Conservation (phyloP, 2,797 vertebrate genomes). For the Bucorvus abyssinicus region DNA sequence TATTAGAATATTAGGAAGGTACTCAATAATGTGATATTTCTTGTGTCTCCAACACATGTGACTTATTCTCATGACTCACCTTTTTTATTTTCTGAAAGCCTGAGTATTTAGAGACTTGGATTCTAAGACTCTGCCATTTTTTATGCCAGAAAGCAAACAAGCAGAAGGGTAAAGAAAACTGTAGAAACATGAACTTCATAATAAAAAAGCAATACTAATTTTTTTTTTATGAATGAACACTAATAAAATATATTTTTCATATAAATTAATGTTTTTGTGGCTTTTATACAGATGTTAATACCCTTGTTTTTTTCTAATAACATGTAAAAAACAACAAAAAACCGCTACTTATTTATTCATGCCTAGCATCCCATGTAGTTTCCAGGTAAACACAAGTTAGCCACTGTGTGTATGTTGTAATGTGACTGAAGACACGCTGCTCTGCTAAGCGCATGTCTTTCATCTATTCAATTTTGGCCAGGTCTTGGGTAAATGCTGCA, state of each 20-base stretch:
- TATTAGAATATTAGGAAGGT: not conserved
- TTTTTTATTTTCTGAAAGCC: not conserved
- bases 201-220: not conserved
- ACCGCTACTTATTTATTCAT: not conserved
- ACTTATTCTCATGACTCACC: constrained; percentile 29
- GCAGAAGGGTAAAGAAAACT: not conserved
- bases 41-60: not conserved
- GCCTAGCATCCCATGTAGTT: not conserved
- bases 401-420: not conserved
- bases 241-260: not conserved
- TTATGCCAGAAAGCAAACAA: not conserved
- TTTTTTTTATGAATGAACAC: not conserved
- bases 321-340: rapidly evolving
- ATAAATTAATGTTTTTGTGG: not conserved
- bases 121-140: not conserved
- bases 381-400: not conserved
- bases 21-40: not conserved
- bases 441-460: not conserved
- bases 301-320: not conserved
- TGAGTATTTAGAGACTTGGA: not conserved
- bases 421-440: not conserved
- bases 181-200: not conserved
- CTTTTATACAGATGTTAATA: not conserved
- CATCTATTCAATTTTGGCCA: not conserved
- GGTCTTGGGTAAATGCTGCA: not conserved